Evolutionary conservation across 2,797 vertebrate genomes (phyloP), one percentile per base, ranked within the genome.

Genomic region (Trichosurus vulpecula): DNA sequence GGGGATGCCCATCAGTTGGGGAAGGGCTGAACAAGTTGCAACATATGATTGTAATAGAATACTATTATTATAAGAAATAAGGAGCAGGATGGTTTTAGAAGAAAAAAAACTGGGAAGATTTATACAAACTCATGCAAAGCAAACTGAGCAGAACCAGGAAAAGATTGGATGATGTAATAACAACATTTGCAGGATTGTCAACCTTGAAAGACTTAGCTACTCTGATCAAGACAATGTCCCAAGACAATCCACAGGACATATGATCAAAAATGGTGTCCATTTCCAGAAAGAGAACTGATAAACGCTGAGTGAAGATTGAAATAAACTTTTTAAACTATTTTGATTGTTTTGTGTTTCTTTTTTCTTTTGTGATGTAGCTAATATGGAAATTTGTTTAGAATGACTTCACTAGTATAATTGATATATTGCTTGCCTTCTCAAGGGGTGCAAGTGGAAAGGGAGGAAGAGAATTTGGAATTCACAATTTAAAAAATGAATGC

Each of bases 111-210:
- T 41, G n/a, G 16, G 35, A 9, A 74, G n/a, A 74, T 31, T 66
- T 74, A 9, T 41, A 74, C 3, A n/a, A 74, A 74, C 13, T n/a
- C 35, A 66, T 66, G 35, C 31, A 66, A 66, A 66, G 1, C 6
- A 41, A 74, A 41, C 2, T 74, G 35, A 74, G 66, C 16, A 74
- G 1, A 41, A n/a, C 14, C 35, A 66, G 61, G 1, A 74, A 35
- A 74, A 19, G 0, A 19, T 0, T 41, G 6, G 2, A 74, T 6
- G 41, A n/a, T 19, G 1, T n/a, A 19, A 61, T 6, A 4, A 16
- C 12, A 16, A 4, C 41, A 74, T n/a, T 74, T 74, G 16, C 16
- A 6, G 16, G 16, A n/a, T 41, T 74, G 16, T 41, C 35, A n/a
- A 41, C 14, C 74, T 35, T 74, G 14, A n/a, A 41, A 74, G 14